A percentile compares a stretch with the other conserved stretches of the same genome.
Conservation (phyloP, 2,888 invertebrate genomes). For the Nephrotoma flavescens region DNA sequence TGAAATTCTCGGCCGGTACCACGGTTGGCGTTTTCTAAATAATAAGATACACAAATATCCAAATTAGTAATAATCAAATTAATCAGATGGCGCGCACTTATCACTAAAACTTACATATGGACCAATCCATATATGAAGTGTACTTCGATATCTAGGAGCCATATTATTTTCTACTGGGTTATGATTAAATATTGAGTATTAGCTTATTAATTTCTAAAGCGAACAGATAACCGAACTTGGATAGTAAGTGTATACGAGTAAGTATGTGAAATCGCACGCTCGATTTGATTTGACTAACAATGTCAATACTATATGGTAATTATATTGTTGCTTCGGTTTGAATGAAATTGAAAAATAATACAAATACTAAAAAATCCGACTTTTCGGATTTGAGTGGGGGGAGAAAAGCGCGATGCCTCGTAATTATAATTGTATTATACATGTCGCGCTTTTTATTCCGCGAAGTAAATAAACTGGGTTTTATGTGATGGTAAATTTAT, state of each 20-base stretch:
- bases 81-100: neutral
- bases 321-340: neutral
- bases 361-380: too few species aligned
- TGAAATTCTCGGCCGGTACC: conserved; percentile 58
- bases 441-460: neutral
- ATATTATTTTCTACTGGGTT: neutral
- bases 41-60: neutral
- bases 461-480: neutral
- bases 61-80: neutral
- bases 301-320: neutral
- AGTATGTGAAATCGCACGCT: neutral
- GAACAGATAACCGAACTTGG: neutral
- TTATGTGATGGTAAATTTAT: neutral
- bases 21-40: conserved; percentile 48
- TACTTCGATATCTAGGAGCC: neutral
- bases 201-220: neutral
- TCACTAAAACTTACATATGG: neutral
- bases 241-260: neutral
- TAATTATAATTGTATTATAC: neutral
- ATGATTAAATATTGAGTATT: neutral
- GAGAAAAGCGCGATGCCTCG: neutral
- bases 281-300: neutral
- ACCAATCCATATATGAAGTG: neutral
- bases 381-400: neutral
- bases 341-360: too few species aligned